A percentile compares a stretch with the other conserved stretches of the same genome.
Conservation (phyloP, 37 sponge, comb jelly and placozoan species). For the Halichondria panicea region DNA sequence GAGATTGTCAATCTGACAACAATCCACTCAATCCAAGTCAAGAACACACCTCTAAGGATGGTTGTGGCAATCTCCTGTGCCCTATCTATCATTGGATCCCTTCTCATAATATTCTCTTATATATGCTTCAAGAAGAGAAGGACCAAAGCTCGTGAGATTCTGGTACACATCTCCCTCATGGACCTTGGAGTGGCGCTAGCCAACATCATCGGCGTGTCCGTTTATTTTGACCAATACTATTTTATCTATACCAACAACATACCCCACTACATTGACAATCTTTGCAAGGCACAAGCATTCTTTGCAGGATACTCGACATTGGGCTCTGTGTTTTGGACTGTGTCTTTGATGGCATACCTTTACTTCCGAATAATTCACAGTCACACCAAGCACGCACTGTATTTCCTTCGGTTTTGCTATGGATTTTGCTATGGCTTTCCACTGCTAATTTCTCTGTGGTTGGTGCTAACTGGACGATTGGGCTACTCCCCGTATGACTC, state of each 20-base stretch:
- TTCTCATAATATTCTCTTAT: conserved; percentile 58
- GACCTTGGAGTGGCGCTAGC: conserved; percentile 43
- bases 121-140: conserved; percentile 30
- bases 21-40: too few species aligned
- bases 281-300: conserved; percentile 59
- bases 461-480: conserved; percentile 11
- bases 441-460: conserved; percentile 38
- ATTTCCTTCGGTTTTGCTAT: background rate
- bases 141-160: conserved; percentile 39
- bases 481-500: conserved; percentile 66
- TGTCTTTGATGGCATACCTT: conserved; percentile 48
- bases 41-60: background rate
- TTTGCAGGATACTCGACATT: conserved; percentile 64
- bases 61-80: conserved; percentile 34
- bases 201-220: conserved; percentile 46
- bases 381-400: background rate
- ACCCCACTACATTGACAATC: background rate
- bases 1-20: too few species aligned
- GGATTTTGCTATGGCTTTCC: conserved; percentile 55
- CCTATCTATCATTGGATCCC: conserved; percentile 65
- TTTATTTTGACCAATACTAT: conserved; percentile 56
- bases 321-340: conserved; percentile 69
- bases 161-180: conserved; percentile 75
- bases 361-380: conserved; percentile 20
- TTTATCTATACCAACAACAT: background rate